Evolutionary conservation across 2,888 invertebrate species (phyloP), one percentile per base, ranked within the genome.

Genomic region (Octodonta nipae): DNA sequence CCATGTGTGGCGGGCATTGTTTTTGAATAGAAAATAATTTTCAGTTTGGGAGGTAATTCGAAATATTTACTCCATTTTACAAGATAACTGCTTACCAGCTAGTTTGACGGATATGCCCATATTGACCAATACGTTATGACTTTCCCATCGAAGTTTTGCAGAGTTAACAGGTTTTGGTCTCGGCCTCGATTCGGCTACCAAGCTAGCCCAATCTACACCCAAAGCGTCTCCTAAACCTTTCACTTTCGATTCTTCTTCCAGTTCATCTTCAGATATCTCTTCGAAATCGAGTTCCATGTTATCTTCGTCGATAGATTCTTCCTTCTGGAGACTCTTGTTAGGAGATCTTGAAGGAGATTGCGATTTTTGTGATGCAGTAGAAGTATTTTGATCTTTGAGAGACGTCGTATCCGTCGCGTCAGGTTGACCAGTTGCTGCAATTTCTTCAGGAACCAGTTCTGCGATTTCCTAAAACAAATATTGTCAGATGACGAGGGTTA

Each of bases 141-240:
- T 78, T 46, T 77, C 76, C 82, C 86, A 91, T 25, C 81, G 74
- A 43, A 79, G 74, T 39, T 86, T 74, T 1, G 80, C 68, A 5
- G 60, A 58, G 5, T 69, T 66, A n/a, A 60, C 57, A 38, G 68
- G 69, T 44, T 61, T 63, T 2, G 51, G 46, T 25, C 70, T 65
- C 1, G 69, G 68, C 17, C 73, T 70, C 4, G 82, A 80, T 60
- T 86, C 85, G 2, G 81, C 81, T 1, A 86, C 80, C 27, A 92
- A 66, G 55, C 86, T 86, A 7, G 86, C 82, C 91, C 91, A 91
- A 61, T 92, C 89, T 2, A 92, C 89, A n/a, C 89, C 89, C 15
- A 92, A 63, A n/a, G 87, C 87, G 61, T 91, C 89, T 4, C 87
- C 87, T 39, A 89, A 20, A 17, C 81, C 77, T 60, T 67, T 75